phyloP scores from a whole-genome alignment of 2,888 invertebrate genomes.

The Biston stratarius region DNA sequence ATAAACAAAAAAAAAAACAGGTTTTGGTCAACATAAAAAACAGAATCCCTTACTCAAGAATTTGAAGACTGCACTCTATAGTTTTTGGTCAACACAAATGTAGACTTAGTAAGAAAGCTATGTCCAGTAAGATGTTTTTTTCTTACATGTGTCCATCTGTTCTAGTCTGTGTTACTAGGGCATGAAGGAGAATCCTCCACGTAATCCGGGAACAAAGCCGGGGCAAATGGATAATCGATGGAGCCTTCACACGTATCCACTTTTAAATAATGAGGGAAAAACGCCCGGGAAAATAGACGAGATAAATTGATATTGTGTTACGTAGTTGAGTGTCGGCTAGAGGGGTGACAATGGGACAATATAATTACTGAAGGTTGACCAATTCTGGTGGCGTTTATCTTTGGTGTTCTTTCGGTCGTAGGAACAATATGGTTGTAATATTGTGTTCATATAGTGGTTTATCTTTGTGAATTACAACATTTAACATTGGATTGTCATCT shows the following conservation, averaged over 20 bases:
- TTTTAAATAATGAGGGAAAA: constrained; percentile 60
- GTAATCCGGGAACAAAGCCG: constrained; percentile 59
- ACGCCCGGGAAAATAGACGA: constrained; percentile 44
- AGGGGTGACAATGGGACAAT: constrained; percentile 15
- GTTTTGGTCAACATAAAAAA: too few relatives aligned
- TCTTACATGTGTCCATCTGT: constrained; percentile 7
- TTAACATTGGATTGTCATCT: too few relatives aligned
- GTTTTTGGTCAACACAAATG: too few relatives aligned
- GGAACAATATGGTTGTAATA: too few relatives aligned
- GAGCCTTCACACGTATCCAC: constrained; percentile 59
- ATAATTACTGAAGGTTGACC: constrained; percentile 15
- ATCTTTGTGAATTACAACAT: too few relatives aligned
- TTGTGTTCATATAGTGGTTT: too few relatives aligned
- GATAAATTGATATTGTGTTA: constrained; percentile 44
- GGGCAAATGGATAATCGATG: constrained; percentile 69
- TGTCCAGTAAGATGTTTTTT: neutral
- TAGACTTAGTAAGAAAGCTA: neutral
- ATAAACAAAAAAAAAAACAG: too few relatives aligned
- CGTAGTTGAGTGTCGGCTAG: constrained; percentile 14
- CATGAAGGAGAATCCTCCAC: constrained; percentile 42
- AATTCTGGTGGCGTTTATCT: constrained; percentile 1
- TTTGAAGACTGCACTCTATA: too few relatives aligned
- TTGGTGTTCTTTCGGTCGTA: constrained; percentile 3
- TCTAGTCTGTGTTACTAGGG: constrained; percentile 21
- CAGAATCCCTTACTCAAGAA: too few relatives aligned